A percentile compares a stretch with the other conserved stretches of the same genome.
These are phyloP conservation scores for Halcyon smyrnensis DNA, from an alignment of 2,797 vertebrate genomes.

Conservation along the genomic window DNA sequence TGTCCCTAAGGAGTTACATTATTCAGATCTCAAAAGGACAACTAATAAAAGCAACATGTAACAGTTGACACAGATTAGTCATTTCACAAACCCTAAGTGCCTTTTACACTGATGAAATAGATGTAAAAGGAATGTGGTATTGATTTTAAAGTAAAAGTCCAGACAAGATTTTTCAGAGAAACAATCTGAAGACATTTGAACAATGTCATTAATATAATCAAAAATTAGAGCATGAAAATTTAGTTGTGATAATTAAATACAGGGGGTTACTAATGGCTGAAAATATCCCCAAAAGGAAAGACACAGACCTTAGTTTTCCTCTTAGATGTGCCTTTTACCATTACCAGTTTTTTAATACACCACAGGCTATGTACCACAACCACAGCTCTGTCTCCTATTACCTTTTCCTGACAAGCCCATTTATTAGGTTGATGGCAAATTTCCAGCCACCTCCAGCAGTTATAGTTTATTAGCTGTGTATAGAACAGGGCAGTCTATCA, in stretches of 20 bases:
- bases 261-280: not conserved
- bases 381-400: not conserved
- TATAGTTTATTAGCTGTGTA: not conserved
- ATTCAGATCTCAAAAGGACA: not conserved
- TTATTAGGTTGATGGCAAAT: not conserved
- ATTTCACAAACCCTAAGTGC: not conserved
- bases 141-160: not conserved
- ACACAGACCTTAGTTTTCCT: rapidly evolving
- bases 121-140: not conserved
- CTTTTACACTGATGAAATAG: not conserved
- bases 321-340: not conserved
- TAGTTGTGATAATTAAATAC: not conserved
- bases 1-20: not conserved
- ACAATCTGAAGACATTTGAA: not conserved
- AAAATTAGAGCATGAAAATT: not conserved
- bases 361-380: not conserved
- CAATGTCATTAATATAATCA: not conserved
- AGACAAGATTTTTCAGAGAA: not conserved
- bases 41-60: not conserved
- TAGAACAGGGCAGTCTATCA: not conserved
- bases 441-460: not conserved
- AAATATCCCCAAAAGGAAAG: not conserved
- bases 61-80: not conserved
- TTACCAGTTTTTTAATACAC: not conserved
- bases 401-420: not conserved